phyloP scores from a whole-genome alignment of 2,113 vertebrate species.

The Dipodomys merriami region DNA sequence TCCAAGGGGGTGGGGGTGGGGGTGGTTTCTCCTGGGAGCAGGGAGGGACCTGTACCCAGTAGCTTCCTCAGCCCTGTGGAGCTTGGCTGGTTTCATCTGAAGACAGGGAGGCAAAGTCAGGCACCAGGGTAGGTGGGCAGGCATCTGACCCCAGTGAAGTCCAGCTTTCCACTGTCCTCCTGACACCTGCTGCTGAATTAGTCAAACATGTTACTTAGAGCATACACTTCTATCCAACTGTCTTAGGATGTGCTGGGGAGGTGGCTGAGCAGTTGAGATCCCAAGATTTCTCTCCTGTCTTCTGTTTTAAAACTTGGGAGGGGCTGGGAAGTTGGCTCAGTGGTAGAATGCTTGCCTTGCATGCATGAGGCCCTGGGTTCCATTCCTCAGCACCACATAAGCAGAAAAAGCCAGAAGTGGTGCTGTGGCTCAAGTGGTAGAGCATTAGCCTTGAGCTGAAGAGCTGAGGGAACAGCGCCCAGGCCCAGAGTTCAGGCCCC shows the following conservation, averaged over 20 bases:
- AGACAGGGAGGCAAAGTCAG: slow-evolving; percentile 9
- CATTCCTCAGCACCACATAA: too few relatives aligned
- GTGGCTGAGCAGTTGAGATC: neutral
- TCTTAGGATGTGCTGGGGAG: neutral
- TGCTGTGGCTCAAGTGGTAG: too few relatives aligned
- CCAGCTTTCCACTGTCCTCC: neutral
- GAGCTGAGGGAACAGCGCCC: too few relatives aligned
- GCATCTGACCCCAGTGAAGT: neutral
- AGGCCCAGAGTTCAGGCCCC: too few relatives aligned
- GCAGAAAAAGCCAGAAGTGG: too few relatives aligned
- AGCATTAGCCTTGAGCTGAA: too few relatives aligned
- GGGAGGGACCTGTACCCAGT: neutral
- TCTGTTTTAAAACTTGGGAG: neutral
- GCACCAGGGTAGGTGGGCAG: neutral
- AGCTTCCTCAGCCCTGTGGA: neutral
- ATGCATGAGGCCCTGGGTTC: too few relatives aligned
- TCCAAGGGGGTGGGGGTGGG: neutral
- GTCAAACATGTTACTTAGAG: neutral
- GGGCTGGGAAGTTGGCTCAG: too few relatives aligned
- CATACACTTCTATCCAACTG: neutral
- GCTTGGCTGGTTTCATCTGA: neutral
- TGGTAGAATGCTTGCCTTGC: too few relatives aligned
- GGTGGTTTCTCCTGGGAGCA: neutral
- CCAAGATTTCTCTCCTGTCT: neutral
- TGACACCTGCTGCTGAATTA: neutral